Conservation (phyloP, 2,113 vertebrate species). For the Stegostoma tigrinum region DNA sequence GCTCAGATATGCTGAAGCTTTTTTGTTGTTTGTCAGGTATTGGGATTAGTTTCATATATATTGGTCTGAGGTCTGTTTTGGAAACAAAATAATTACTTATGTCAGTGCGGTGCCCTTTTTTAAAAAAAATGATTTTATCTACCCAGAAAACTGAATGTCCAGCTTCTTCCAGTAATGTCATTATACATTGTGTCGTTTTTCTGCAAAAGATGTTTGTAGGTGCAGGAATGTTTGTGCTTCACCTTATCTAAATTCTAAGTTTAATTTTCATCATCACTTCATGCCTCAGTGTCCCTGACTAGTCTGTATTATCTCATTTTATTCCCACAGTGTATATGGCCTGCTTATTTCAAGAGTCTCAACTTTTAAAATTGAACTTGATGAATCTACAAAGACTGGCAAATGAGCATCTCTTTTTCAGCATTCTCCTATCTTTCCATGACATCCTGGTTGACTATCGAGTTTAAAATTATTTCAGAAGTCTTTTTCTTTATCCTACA, state of each 20-base stretch:
- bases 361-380: too few relatives aligned
- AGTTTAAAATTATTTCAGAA: background rate
- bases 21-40: background rate
- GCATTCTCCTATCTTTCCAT: background rate
- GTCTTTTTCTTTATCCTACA: background rate
- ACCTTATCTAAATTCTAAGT: background rate
- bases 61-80: background rate
- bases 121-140: background rate
- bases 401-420: background rate
- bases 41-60: background rate
- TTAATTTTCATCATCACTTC: background rate
- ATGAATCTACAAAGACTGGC: background rate
- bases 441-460: background rate
- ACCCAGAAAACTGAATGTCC: background rate
- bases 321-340: background rate
- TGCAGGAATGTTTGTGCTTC: background rate
- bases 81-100: background rate
- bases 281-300: background rate
- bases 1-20: background rate
- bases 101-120: background rate
- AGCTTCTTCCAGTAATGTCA: background rate
- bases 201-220: background rate
- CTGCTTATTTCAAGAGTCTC: background rate
- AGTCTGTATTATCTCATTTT: background rate
- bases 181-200: background rate